These are phyloP conservation scores for Malurus leucopterus DNA, from an alignment of 2,797 vertebrate species.

Conservation along the genomic window DNA sequence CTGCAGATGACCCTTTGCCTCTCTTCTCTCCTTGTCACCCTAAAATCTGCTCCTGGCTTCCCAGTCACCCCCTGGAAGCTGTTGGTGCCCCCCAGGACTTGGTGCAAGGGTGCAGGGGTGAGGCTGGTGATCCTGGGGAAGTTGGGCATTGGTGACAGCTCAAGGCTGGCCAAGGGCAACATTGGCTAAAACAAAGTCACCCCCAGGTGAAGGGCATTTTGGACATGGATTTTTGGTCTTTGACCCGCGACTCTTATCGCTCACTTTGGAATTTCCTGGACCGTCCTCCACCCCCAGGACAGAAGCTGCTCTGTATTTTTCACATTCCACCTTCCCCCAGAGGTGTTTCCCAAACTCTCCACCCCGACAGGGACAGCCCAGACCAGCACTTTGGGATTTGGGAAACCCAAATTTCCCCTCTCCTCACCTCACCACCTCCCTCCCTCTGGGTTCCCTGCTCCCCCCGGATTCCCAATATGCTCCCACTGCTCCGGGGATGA, in stretches of 20 bases:
- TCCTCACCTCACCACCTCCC: not conserved
- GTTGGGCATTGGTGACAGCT: rapidly evolving
- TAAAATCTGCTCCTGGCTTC: not conserved
- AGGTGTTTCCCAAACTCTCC: not conserved
- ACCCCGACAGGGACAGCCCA: not conserved
- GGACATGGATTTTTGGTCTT: not conserved
- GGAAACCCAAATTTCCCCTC: not conserved
- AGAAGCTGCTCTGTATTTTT: not conserved
- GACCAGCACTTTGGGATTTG: not conserved
- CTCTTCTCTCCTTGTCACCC: not conserved
- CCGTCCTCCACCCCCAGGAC: not conserved
- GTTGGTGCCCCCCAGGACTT: not conserved
- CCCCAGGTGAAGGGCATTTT: not conserved
- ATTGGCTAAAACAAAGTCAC: not conserved
- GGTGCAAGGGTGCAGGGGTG: not conserved
- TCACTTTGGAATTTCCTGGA: not conserved
- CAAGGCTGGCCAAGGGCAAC: not conserved
- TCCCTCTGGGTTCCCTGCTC: not conserved
- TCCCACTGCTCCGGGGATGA: not conserved
- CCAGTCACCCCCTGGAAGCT: not conserved
- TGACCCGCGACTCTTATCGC: not conserved
- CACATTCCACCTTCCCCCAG: not conserved
- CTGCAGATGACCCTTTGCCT: not conserved
- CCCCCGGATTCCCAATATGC: not conserved
- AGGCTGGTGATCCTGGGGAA: not conserved